A percentile compares a stretch with the other conserved stretches of the same genome.
Conservation (phyloP, 2,113 vertebrate species). For the Ginglymostoma cirratum region DNA sequence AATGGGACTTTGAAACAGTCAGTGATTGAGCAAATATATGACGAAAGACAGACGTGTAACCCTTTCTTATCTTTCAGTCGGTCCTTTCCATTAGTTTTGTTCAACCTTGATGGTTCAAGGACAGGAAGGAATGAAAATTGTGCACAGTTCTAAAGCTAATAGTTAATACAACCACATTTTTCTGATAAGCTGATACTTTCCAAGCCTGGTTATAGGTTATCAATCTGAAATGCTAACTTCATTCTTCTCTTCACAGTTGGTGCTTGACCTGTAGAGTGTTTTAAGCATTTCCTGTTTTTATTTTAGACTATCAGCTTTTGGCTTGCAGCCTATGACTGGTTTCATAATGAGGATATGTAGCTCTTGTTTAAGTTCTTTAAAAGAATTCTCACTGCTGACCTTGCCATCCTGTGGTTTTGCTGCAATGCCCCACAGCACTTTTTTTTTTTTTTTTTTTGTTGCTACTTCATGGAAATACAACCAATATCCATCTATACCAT, state of each 20-base stretch:
- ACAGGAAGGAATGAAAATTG: not conserved
- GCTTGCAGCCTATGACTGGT: not conserved
- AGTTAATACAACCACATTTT: not conserved
- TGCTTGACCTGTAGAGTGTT: not conserved
- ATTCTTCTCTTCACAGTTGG: not conserved
- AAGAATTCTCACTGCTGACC: slow-evolving; percentile 39
- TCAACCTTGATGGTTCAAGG: not conserved
- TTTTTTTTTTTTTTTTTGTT: slow-evolving; percentile 34
- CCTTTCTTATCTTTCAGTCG: not conserved
- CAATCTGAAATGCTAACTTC: not conserved
- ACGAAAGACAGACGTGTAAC: not conserved
- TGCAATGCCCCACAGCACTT: slow-evolving; percentile 30
- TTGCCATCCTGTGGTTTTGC: slow-evolving; percentile 38
- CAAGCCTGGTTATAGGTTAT: not conserved
- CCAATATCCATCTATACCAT: not conserved
- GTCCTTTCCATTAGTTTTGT: not conserved
- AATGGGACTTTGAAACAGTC: not conserved
- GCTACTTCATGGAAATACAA: not conserved
- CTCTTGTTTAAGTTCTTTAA: slow-evolving; percentile 40
- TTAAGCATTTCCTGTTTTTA: slow-evolving; percentile 5
- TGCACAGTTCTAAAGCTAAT: not conserved
- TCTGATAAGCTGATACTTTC: not conserved
- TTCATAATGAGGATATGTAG: slow-evolving; percentile 39
- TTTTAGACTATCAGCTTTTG: not conserved
- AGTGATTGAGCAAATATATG: not conserved